These are phyloP conservation scores for Nerophis lumbriciformis DNA, from an alignment of 2,113 vertebrate genomes.

Conservation along the genomic window DNA sequence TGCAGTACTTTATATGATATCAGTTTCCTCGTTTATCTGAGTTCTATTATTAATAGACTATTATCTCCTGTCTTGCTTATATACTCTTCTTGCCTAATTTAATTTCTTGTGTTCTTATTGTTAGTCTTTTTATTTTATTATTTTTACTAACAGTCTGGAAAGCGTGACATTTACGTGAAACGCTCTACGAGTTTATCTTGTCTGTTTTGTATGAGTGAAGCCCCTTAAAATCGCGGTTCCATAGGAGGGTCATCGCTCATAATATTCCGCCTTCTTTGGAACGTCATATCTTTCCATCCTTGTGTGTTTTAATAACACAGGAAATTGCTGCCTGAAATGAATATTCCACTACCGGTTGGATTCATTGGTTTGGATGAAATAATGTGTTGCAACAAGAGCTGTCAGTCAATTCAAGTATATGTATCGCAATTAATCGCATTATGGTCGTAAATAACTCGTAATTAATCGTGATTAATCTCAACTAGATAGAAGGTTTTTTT, in stretches of 20 bases:
- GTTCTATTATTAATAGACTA: slow-evolving; percentile 39
- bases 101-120: slow-evolving; percentile 45
- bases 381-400: slow-evolving; percentile 12
- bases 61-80: slow-evolving; percentile 11
- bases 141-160: slow-evolving; percentile 45
- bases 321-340: slow-evolving; percentile 51
- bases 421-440: too few relatives aligned
- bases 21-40: slow-evolving; percentile 41
- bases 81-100: slow-evolving; percentile 35
- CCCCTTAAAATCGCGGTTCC: slow-evolving; percentile 31
- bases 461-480: too few relatives aligned
- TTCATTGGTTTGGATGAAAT: slow-evolving; percentile 44
- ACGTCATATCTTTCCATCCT: slow-evolving; percentile 60
- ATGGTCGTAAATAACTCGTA: too few relatives aligned
- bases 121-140: slow-evolving; percentile 22
- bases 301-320: slow-evolving; percentile 57
- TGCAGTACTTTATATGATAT: slow-evolving; percentile 25
- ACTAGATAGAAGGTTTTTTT: too few relatives aligned
- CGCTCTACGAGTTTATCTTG: slow-evolving; percentile 33
- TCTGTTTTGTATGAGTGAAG: slow-evolving; percentile 44
- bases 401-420: too few relatives aligned
- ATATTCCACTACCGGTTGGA: slow-evolving; percentile 33
- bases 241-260: slow-evolving; percentile 56
- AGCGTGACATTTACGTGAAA: slow-evolving; percentile 52
- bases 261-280: slow-evolving; percentile 56